Base-by-base conservation (phyloP, 2,888 invertebrate genomes). In the Eupithecia subfuscata region DNA sequence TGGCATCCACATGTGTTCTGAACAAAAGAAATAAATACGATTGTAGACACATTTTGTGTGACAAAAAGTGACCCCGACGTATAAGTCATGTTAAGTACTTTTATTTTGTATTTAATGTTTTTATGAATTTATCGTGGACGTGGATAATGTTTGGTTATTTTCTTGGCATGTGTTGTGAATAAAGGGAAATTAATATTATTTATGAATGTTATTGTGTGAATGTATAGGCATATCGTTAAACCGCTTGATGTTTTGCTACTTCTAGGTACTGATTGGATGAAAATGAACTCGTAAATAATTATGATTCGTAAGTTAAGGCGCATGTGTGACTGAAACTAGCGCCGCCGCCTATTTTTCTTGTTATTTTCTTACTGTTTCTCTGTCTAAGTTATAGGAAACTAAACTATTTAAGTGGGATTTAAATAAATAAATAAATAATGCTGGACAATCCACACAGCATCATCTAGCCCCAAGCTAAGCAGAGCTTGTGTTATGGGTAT, bases 1-100 rank as follows among this genome's bases (percentile, higher is more conserved):
- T 79, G 18, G 30, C 76, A 72, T 25, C 84, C 85, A 91, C 90
- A 91, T 88, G 89, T 92, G 91, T 91, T 89, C 83, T 84, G 63
- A 75, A 78, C 82, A 82, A 83, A 82, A 78, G 80, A 14, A 68
- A 78, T 63, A 71, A 22, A 80, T 82, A 77, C 75, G 63, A 68
- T 63, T 67, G 64, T 68, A 70, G 71, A 73, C 68, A 71, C 69
- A 78, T 78, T 78, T 78, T 75, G 77, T 75, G 78, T 65, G 75
- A 79, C 78, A 84, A 85, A 83, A 85, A 88, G 80, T 88, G 86
- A 89, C 89, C 90, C 84, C 85, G 78, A 78, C 79, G 69, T 67
- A 75, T 75, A 73, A 74, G 73, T 74, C 73, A 72, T 74, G 64
- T 64, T 69, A 73, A 75, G 69, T 68, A 73, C 73, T 73, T 77